These are phyloP conservation scores for Siniperca chuatsi DNA, from an alignment of 2,113 vertebrate genomes.

Conservation along the genomic window DNA sequence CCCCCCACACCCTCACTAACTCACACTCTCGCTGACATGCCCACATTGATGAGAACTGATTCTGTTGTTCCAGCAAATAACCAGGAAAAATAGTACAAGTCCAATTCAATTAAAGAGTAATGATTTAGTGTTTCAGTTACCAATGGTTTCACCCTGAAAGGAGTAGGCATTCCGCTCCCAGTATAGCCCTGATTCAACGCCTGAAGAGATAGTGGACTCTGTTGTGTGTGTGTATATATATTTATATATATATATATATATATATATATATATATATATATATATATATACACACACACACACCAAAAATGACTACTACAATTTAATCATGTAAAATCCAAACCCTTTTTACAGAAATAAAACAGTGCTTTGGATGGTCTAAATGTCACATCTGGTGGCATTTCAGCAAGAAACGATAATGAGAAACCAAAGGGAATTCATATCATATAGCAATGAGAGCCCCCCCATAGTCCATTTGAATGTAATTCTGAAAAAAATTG, in stretches of 20 bases:
- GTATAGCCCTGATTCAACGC: constrained; percentile 19
- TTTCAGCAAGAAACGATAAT: constrained; percentile 40
- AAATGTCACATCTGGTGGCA: constrained; percentile 60
- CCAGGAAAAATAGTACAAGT: constrained; percentile 65
- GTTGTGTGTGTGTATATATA: no score
- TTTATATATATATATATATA: no score
- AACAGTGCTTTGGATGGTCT: constrained; percentile 23
- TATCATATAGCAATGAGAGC: constrained; percentile 34
- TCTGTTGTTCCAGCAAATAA: constrained; percentile 74
- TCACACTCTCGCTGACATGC: constrained; percentile 44
- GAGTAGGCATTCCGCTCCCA: constrained; percentile 56
- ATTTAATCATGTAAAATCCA: constrained; percentile 47
- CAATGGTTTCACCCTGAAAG: constrained; percentile 49
- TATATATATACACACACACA: neutral
- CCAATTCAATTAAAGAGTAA: constrained; percentile 79
- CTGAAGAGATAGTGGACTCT: neutral
- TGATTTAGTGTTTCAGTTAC: constrained; percentile 72
- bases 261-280: no score
- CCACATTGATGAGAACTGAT: constrained; percentile 73
- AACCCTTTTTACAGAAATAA: constrained; percentile 31
- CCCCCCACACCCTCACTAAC: constrained; percentile 25
- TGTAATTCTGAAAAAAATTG: constrained; percentile 39
- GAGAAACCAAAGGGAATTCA: constrained; percentile 37
- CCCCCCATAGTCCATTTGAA: constrained; percentile 14
- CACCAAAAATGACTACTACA: neutral